Percentiles rank a stretch among this genome's conserved stretches.
Evolutionary conservation across 2,797 vertebrate genomes (phyloP).

Genomic region (Furcifer pardalis): DNA sequence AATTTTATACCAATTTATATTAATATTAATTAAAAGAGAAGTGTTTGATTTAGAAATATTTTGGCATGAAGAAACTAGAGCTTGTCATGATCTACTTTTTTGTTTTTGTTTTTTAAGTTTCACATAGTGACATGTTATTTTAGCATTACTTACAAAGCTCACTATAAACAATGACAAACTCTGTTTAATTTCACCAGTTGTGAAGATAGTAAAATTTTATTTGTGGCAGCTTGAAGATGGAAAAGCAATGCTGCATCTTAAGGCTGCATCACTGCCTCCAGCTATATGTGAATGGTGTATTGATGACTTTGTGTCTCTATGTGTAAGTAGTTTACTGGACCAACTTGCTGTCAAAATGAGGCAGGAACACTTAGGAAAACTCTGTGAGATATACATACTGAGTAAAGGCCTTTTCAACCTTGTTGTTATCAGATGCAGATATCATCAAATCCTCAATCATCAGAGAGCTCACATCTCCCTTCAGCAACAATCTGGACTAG

Average conservation of each 20-base stretch:
- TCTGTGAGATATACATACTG: too few species aligned
- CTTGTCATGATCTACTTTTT: conserved; percentile 44
- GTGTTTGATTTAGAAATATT: conserved; percentile 61
- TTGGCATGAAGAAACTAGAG: conserved; percentile 40
- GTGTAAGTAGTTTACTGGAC: too few species aligned
- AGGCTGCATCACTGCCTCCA: conserved; percentile 26
- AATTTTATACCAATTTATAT: conserved; percentile 60
- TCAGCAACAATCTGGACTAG: too few species aligned
- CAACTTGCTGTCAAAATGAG: too few species aligned
- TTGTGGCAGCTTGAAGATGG: conserved; percentile 56
- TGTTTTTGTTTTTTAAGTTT: conserved; percentile 57
- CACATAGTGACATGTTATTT: conserved; percentile 58
- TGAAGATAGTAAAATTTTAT: conserved; percentile 63
- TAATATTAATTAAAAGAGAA: conserved; percentile 67
- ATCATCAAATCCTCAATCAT: too few species aligned
- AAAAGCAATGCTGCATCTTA: conserved; percentile 54
- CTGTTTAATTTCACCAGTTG: conserved; percentile 61
- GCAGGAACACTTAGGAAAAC: too few species aligned
- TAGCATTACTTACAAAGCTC: conserved; percentile 49
- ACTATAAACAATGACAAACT: conserved; percentile 38
- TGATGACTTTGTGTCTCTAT: not conserved
- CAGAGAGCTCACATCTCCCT: too few species aligned
- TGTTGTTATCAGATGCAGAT: too few species aligned
- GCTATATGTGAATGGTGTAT: not conserved
- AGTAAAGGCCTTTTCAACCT: too few species aligned